phyloP scores from a whole-genome alignment of 1,140 invertebrate genomes.

The Carposina sasakii region DNA sequence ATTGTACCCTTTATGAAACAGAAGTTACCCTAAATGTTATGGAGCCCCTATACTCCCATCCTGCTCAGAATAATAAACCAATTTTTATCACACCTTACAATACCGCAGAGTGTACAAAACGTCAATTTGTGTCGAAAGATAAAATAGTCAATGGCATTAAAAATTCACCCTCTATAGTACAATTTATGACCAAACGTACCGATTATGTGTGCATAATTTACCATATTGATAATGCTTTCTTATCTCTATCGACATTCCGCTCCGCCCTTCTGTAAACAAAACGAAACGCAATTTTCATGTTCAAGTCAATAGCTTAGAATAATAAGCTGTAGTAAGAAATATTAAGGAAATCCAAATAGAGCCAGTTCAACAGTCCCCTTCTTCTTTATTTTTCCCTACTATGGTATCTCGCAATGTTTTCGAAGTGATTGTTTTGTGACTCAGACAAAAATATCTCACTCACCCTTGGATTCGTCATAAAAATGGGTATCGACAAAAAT shows the following conservation, averaged over 20 bases:
- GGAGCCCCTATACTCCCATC: too few relatives aligned
- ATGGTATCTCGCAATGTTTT: slow-evolving; percentile 14
- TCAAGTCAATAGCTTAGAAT: slow-evolving; percentile 68
- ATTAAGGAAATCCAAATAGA: slow-evolving; percentile 50
- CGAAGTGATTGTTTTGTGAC: slow-evolving; percentile 1
- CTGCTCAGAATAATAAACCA: too few relatives aligned
- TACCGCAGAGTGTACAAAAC: too few relatives aligned
- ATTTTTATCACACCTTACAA: too few relatives aligned
- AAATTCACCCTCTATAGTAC: slow-evolving; percentile 20
- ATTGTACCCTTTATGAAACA: too few relatives aligned
- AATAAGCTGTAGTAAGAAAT: slow-evolving; percentile 66
- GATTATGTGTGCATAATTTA: slow-evolving; percentile 32
- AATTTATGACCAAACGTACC: slow-evolving; percentile 34
- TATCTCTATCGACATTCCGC: slow-evolving; percentile 36
- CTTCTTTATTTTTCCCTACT: slow-evolving; percentile 19
- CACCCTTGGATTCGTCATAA: too few relatives aligned
- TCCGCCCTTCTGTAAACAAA: slow-evolving; percentile 55
- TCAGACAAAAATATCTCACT: too few relatives aligned
- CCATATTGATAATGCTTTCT: slow-evolving; percentile 32
- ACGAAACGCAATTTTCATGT: slow-evolving; percentile 66
- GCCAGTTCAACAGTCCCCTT: slow-evolving; percentile 31
- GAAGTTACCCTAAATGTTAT: too few relatives aligned
- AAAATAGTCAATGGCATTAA: background rate
- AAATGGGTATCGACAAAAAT: too few relatives aligned
- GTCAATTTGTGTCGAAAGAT: background rate